Evolutionary conservation across 2,888 invertebrate species (phyloP), one percentile per base, ranked within the genome.

Genomic region (Caenorhabditis panamensis): DNA sequence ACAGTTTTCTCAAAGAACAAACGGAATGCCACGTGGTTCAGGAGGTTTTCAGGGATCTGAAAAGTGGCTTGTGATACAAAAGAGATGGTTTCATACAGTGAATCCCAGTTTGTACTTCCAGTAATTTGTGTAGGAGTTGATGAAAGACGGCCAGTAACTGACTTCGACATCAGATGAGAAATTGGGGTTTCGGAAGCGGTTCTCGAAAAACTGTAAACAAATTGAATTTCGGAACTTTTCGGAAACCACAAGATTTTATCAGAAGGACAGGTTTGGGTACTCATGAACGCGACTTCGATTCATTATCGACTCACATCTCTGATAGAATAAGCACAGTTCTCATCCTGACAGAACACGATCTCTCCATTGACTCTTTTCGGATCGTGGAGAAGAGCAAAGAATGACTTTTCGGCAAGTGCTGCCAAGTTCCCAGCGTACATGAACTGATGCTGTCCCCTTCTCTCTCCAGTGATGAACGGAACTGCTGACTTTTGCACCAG

Each of bases 361-460:
- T 89, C 88, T 56, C 86, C 87, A 37, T 82, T 79, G 62, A 66
- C 82, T 26, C 64, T 77, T 47, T 59, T 53, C 1, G 87, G 82
- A 22, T 84, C 69, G n/a, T 58, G 63, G 0, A 81, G 31, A 47
- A 89, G 76, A 22, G 69, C 37, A 24, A 83, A 73, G 66, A 89
- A 79, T n/a, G 83, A 78, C 22, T 82, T 81, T 24, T 83, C 86
- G 36, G 86, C 79, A 18, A 88, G 81, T 8, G 62, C 79, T 18
- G 87, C 88, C 59, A 89, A 67, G 53, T 87, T 88, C 11, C 88
- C 89, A 8, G 86, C 89, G 75, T 88, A 88, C 18, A 88, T 89
- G 84, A 86, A 89, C 80, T 89, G 89, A 69, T 85, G 85, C 79
- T 89, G 71, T 56, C 89, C 89, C 11, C 87, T 68, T 53, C 88